Evolutionary conservation across 2,113 vertebrate species (phyloP).

Genomic region (Neotoma lepida): DNA sequence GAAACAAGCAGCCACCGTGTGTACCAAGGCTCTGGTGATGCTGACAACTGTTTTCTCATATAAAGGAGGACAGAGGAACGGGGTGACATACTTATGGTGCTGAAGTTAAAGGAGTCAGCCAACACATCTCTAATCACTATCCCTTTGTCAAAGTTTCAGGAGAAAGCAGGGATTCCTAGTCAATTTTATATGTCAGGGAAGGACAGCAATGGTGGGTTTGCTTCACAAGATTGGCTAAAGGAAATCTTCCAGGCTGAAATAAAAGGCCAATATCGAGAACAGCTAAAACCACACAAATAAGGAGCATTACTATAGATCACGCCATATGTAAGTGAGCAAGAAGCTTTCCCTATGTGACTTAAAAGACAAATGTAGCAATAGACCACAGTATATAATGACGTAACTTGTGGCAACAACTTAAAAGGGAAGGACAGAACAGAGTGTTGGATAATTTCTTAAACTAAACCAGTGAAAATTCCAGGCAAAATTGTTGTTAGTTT

Average conservation of each 20-base stretch:
- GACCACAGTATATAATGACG: neutral
- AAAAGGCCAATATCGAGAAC: neutral
- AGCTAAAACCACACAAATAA: neutral
- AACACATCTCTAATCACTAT: neutral
- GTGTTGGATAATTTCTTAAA: neutral
- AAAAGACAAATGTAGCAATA: neutral
- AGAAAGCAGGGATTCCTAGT: neutral
- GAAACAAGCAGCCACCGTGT: neutral
- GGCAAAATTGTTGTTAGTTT: neutral
- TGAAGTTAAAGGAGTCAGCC: neutral
- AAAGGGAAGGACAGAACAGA: neutral
- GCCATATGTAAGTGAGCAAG: neutral
- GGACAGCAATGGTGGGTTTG: neutral
- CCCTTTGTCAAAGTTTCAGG: neutral
- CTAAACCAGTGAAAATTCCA: neutral
- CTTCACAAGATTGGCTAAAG: conserved; percentile 16
- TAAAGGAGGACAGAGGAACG: neutral
- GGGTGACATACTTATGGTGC: neutral
- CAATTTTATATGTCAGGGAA: neutral
- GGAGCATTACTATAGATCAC: neutral
- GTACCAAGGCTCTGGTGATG: neutral
- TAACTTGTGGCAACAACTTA: neutral
- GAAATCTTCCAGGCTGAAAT: neutral
- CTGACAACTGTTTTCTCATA: neutral
- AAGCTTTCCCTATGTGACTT: neutral